phyloP scores from a whole-genome alignment of 2,797 vertebrate genomes.

The Manis crassicaudata region DNA sequence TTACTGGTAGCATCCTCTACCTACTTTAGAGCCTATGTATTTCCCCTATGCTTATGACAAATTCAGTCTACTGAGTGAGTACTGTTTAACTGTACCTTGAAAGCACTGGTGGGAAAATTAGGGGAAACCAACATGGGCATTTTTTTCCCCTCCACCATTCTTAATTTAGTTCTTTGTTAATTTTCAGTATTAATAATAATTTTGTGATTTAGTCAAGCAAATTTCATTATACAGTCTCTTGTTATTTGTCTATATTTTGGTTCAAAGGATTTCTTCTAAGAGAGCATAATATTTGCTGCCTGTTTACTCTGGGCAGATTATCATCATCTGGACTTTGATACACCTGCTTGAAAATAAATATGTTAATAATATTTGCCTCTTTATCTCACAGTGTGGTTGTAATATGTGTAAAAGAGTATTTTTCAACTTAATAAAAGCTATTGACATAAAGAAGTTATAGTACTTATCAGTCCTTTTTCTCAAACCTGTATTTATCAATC shows the following conservation, averaged over 20 bases:
- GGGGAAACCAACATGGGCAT: slow-evolving; percentile 12
- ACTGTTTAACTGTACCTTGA: background rate
- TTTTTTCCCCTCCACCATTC: background rate
- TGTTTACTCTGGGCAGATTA: background rate
- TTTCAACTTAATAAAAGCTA: background rate
- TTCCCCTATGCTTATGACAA: background rate
- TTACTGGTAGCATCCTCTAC: background rate
- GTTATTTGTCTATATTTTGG: background rate
- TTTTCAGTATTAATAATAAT: background rate
- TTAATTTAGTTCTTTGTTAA: slow-evolving; percentile 22
- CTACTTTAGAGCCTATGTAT: background rate
- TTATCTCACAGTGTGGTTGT: background rate
- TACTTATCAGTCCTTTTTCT: background rate
- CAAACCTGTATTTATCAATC: background rate
- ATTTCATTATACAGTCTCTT: background rate
- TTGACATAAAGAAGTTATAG: background rate
- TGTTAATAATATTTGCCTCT: background rate
- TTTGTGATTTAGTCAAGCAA: background rate
- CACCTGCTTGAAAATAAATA: background rate
- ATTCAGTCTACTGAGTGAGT: background rate
- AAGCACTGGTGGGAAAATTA: slow-evolving; percentile 42
- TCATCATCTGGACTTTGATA: background rate
- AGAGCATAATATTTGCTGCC: background rate
- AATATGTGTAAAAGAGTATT: background rate
- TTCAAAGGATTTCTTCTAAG: background rate